A percentile compares a stretch with the other conserved stretches of the same genome.
Conservation (phyloP, 2,797 vertebrate species). For the Oreonectes daqikongensis region DNA sequence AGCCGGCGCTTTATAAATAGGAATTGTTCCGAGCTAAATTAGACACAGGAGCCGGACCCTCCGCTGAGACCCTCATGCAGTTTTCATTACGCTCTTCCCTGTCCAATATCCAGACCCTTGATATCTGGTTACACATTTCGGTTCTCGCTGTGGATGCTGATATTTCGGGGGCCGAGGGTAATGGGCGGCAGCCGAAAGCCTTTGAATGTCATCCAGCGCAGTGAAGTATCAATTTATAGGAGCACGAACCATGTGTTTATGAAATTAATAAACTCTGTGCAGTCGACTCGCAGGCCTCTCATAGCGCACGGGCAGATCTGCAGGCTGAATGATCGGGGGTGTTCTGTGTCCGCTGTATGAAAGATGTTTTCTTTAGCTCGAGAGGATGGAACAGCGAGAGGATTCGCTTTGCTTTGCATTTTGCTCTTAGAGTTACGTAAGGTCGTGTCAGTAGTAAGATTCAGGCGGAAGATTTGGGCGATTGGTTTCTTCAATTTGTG, state of each 20-base stretch:
- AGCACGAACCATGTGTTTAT: slow-evolving; percentile 68
- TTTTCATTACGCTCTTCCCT: slow-evolving; percentile 80
- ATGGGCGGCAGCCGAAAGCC: slow-evolving; percentile 59
- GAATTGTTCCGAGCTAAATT: slow-evolving; percentile 76
- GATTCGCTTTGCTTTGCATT: neutral
- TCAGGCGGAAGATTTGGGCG: neutral
- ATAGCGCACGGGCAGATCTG: slow-evolving; percentile 60
- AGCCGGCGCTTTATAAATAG: slow-evolving; percentile 75
- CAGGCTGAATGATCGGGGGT: neutral
- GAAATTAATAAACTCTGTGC: slow-evolving; percentile 69
- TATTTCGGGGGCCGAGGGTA: slow-evolving; percentile 70
- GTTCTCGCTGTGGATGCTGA: slow-evolving; percentile 63
- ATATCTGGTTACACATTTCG: slow-evolving; percentile 79
- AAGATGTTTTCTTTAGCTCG: slow-evolving; percentile 29
- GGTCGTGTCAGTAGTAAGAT: slow-evolving; percentile 4
- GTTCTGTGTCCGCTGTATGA: slow-evolving; percentile 1
- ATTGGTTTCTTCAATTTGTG: neutral
- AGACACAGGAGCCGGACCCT: slow-evolving; percentile 74
- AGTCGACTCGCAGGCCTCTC: slow-evolving; percentile 46
- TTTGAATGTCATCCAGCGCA: slow-evolving; percentile 68
- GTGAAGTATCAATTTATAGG: slow-evolving; percentile 70
- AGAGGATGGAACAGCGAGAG: slow-evolving; percentile 1
- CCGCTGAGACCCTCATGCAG: slow-evolving; percentile 72
- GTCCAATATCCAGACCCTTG: slow-evolving; percentile 75
- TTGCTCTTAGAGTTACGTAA: slow-evolving; percentile 7